Conservation (phyloP, 2,113 vertebrate species). For the Entomyzon cyanotis region DNA sequence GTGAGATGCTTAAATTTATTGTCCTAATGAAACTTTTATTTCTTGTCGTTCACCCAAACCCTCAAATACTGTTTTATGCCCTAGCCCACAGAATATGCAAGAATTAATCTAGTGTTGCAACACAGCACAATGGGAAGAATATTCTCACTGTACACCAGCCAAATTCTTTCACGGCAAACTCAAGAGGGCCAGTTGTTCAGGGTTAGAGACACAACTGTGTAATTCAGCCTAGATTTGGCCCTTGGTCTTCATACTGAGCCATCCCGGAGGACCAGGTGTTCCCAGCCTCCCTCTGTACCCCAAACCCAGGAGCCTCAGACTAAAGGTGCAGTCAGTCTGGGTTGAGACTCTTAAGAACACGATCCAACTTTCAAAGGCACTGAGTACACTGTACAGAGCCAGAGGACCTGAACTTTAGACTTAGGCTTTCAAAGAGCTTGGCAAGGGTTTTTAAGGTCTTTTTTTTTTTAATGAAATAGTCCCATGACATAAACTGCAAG, state of each 20-base stretch:
- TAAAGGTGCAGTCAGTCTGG: neutral
- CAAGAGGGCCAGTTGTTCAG: neutral
- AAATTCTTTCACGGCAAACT: neutral
- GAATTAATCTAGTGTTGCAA: neutral
- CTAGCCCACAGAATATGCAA: neutral
- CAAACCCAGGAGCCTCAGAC: neutral
- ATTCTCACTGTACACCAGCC: neutral
- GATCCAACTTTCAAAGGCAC: neutral
- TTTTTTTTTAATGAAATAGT: neutral
- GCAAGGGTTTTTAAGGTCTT: neutral
- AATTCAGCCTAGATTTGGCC: neutral
- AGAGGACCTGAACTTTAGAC: neutral
- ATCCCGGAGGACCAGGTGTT: neutral
- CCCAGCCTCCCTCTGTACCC: neutral
- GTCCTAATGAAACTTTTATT: neutral
- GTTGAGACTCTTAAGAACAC: neutral
- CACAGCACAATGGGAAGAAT: neutral
- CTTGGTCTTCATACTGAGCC: neutral
- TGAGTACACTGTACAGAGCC: neutral
- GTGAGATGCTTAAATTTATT: neutral
- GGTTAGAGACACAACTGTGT: neutral
- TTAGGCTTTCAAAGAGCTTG: neutral
- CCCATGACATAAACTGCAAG: neutral
- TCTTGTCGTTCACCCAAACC: neutral
- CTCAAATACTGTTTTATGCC: neutral